Conservation (phyloP, 2,797 vertebrate species). For the Pygocentrus nattereri region DNA sequence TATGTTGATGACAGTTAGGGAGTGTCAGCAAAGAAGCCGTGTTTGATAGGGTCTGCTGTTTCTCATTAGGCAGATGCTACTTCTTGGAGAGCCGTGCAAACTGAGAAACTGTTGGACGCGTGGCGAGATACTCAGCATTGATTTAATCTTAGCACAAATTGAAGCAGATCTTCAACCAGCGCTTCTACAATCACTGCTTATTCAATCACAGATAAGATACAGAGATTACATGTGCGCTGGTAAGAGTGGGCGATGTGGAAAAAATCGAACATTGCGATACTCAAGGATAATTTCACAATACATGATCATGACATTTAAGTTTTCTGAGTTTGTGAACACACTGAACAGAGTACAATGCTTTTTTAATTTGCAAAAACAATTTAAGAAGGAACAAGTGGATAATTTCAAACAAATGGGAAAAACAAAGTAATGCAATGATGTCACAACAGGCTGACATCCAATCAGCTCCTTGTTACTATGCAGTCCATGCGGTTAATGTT, state of each 20-base stretch:
- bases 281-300: background rate
- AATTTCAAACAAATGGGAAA: background rate
- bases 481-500: background rate
- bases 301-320: background rate
- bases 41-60: conserved; percentile 56
- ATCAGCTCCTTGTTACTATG: background rate
- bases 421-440: background rate
- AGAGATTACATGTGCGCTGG: background rate
- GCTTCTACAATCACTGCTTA: conserved; percentile 8
- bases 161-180: conserved; percentile 22
- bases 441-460: background rate
- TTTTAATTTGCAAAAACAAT: background rate
- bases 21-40: conserved; percentile 52
- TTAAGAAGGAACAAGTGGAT: background rate
- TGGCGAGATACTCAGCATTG: conserved; percentile 23
- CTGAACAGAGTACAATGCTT: background rate
- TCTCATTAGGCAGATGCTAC: conserved; percentile 57
- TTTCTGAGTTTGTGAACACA: background rate
- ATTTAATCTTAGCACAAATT: conserved; percentile 42
- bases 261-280: background rate
- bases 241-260: background rate
- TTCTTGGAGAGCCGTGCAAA: conserved; percentile 45
- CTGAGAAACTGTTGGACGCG: conserved; percentile 39
- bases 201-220: conserved; percentile 10
- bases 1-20: conserved; percentile 74